Conservation (phyloP, 2,113 vertebrate genomes). For the Gavialis gangeticus region DNA sequence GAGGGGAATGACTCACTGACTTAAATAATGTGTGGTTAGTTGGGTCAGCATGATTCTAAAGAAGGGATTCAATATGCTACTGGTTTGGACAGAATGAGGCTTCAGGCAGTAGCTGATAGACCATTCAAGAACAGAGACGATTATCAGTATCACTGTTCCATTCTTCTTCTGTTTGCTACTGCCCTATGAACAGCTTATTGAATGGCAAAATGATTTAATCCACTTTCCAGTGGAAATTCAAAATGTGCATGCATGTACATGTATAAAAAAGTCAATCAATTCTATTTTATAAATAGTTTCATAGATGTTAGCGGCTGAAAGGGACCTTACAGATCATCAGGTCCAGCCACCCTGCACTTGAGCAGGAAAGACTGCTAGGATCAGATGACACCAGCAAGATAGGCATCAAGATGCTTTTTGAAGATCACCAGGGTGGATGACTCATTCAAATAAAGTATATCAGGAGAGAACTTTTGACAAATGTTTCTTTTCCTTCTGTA, state of each 20-base stretch:
- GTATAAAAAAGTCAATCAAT: not conserved
- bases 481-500: no score
- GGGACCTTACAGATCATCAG: no score
- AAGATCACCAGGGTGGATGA: no score
- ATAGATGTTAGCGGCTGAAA: no score
- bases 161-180: not conserved
- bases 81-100: not conserved
- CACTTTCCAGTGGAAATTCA: not conserved
- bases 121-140: not conserved
- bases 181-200: not conserved
- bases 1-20: not conserved
- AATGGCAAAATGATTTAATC: not conserved
- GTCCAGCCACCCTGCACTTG: no score
- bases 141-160: not conserved
- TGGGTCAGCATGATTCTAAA: not conserved
- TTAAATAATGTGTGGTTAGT: fast-evolving
- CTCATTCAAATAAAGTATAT: no score
- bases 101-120: fast-evolving
- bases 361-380: no score
- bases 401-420: no score
- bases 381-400: no score
- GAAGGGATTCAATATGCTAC: not conserved
- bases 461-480: no score
- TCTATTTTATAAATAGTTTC: no score
- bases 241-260: not conserved